Percentiles rank a stretch among this genome's conserved stretches.
These are phyloP conservation scores for Gymnarchus niloticus DNA, from an alignment of 2,113 vertebrate species.

Conservation along the genomic window DNA sequence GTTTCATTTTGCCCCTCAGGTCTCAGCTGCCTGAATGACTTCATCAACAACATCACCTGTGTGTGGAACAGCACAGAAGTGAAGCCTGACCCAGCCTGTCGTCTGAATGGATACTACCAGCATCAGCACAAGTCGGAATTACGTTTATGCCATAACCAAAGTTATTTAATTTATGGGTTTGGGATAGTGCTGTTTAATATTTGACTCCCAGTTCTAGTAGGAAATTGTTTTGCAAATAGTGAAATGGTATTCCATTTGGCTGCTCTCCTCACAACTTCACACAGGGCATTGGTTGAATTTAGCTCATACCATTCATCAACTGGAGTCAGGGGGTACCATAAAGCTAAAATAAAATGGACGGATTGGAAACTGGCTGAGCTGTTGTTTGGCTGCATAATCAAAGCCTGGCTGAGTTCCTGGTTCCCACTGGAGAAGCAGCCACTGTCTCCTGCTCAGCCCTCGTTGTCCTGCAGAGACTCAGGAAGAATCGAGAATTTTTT, in stretches of 20 bases:
- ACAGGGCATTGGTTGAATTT: too few species aligned
- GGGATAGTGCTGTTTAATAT: background rate
- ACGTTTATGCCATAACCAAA: background rate
- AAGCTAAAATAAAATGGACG: background rate
- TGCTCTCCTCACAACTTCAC: too few species aligned
- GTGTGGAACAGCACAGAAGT: slow-evolving; percentile 13
- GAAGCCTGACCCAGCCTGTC: background rate
- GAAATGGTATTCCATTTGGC: background rate
- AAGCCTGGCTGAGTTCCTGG: background rate
- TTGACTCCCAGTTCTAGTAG: background rate
- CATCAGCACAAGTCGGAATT: background rate
- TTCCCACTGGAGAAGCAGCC: background rate
- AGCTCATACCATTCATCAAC: too few species aligned
- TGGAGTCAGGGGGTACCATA: too few species aligned
- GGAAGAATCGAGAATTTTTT: background rate
- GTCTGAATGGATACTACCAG: background rate
- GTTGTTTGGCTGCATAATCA: background rate
- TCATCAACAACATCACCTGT: slow-evolving; percentile 20
- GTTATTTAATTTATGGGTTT: background rate
- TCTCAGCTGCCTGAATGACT: slow-evolving; percentile 25
- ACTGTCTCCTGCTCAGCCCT: too few species aligned
- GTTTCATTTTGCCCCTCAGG: background rate
- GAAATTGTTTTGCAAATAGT: background rate
- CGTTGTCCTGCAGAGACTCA: background rate
- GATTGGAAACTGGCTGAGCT: too few species aligned